Evolutionary conservation across 2,113 vertebrate genomes (phyloP), one percentile per base, ranked within the genome.

Genomic region (Parus major): DNA sequence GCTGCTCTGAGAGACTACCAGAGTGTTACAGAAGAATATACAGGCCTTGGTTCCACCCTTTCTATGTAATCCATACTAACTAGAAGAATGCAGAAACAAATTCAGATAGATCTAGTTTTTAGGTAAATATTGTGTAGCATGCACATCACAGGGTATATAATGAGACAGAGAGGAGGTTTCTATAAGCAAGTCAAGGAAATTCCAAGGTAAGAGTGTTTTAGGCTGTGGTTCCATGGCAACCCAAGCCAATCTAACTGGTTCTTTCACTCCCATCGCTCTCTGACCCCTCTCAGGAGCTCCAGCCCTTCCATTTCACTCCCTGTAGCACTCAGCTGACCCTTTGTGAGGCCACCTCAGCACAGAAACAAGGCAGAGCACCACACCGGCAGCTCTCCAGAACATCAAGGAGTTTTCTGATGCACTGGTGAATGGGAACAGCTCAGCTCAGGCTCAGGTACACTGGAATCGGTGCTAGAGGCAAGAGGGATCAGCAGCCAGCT

Each of bases 261-360:
- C 39, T 64, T 82, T 39, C 1, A 1, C 18, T 60, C 46, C 50
- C 20, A 4, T 47, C 2, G 0, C 23, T 66, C 42, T 49, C 76
- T 50, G 24, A 31, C 1, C 7, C 41, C 15, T 69, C 53, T 8
- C 1, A 5, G 47, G 55, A 44, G 31, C 80, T 56, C 49, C 33
- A 50, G 0, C 25, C 14, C 29, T 61, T 49, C 63, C 44, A 21
- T 83, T 86, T 86, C 71, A 12, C 24, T 27, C 35, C 18, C 59
- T 64, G 57, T 8, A 63, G 35, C 33, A 8, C 52, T 57, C 36
- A 36, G 35, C 4, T 64, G 56, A 63, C 56, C 39, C 75, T 52
- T 6, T 12, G 47, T 22, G 61, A 60, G 69, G 50, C 57, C 33
- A 17, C 24, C 31, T 57, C n/a, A 14, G 69, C 73, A 36, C 47